phyloP scores from a whole-genome alignment of 2,888 invertebrate genomes.

The Sceliomorpha sp. region DNA sequence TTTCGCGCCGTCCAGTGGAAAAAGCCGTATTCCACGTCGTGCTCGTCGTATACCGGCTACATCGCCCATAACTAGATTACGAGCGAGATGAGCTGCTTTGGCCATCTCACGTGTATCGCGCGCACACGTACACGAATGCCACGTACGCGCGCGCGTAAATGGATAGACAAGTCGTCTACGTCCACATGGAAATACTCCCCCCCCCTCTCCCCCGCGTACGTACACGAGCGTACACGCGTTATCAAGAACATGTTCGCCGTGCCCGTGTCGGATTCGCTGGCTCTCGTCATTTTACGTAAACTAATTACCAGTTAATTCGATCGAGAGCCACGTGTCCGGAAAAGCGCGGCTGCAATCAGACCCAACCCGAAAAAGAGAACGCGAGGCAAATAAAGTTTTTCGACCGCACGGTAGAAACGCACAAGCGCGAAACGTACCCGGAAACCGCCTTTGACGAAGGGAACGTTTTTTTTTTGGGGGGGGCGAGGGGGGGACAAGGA shows the following conservation, averaged over 20 bases:
- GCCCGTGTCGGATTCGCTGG: conserved; percentile 19
- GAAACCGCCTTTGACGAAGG: too few species aligned
- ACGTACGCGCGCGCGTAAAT: conserved; percentile 3
- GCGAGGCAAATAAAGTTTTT: conserved; percentile 62
- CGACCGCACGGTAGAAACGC: conserved; percentile 18
- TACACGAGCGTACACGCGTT: conserved; percentile 2
- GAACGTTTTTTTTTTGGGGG: too few species aligned
- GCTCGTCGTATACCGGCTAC: conserved; percentile 31
- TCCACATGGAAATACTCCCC: too few species aligned
- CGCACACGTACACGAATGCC: not conserved
- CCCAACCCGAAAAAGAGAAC: conserved; percentile 55
- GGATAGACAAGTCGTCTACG: not conserved
- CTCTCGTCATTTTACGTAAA: conserved; percentile 72
- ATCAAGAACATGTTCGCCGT: conserved; percentile 18
- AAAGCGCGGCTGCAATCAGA: conserved; percentile 63
- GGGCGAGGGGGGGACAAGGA: too few species aligned
- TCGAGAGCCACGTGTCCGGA: conserved; percentile 61
- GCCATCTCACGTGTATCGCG: conserved; percentile 8
- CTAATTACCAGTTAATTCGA: conserved; percentile 70
- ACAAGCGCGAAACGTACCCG: not conserved
- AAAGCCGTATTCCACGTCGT: too few species aligned
- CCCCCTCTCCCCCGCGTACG: too few species aligned
- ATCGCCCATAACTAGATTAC: conserved; percentile 59
- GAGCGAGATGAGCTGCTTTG: conserved; percentile 45
- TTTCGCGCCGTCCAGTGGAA: too few species aligned